Percentiles rank a stretch among this genome's conserved stretches.
These are phyloP conservation scores for Neodiprion pinetum DNA, from an alignment of 1,140 invertebrate genomes.

Conservation along the genomic window DNA sequence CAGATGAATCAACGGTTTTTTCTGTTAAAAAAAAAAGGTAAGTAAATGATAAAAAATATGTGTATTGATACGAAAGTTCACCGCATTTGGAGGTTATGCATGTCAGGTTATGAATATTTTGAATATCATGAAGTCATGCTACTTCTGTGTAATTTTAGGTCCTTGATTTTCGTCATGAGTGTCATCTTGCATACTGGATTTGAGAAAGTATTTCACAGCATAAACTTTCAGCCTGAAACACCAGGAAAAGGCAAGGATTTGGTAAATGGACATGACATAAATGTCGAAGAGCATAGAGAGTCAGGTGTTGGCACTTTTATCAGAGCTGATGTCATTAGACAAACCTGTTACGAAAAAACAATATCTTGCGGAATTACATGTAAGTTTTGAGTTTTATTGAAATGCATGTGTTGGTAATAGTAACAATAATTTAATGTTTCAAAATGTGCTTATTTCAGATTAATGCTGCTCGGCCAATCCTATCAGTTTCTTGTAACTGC, in stretches of 20 bases:
- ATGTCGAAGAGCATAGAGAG: not conserved
- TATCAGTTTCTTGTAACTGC: too few species aligned
- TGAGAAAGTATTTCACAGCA: too few species aligned
- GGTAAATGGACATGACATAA: not conserved
- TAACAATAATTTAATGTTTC: too few species aligned
- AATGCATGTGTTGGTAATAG: too few species aligned
- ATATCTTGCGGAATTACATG: too few species aligned
- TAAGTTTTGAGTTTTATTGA: too few species aligned
- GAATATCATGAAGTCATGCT: too few species aligned
- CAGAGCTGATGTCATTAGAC: not conserved
- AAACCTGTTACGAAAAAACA: not conserved
- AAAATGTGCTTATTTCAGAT: too few species aligned
- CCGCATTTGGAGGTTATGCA: not conserved
- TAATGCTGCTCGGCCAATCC: too few species aligned
- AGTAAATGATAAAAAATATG: conserved; percentile 4
- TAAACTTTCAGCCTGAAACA: not conserved
- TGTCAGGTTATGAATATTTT: not conserved
- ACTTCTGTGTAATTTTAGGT: too few species aligned
- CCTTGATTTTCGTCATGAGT: too few species aligned
- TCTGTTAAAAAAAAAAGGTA: not conserved
- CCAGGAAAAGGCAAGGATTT: not conserved
- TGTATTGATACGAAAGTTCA: not conserved
- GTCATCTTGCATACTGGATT: too few species aligned
- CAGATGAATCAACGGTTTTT: not conserved
- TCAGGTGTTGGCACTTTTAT: not conserved